Conservation (phyloP, 1,140 invertebrate species). For the Aphelenchoides besseyi region DNA sequence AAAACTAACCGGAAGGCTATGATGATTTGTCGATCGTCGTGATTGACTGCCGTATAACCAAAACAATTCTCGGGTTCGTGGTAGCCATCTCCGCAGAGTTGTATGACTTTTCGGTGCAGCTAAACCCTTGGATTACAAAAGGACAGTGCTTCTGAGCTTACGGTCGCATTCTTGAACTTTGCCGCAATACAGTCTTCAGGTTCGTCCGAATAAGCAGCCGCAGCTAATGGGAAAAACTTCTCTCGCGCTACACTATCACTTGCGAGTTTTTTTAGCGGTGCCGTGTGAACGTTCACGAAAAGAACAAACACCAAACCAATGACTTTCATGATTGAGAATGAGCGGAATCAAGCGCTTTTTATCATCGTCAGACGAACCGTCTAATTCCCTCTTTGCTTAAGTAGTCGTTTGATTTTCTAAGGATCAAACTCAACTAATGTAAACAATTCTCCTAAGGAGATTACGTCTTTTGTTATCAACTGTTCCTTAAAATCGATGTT, state of each 20-base stretch:
- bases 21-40: slow-evolving; percentile 34
- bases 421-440: neutral
- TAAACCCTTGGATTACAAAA: neutral
- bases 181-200: slow-evolving; percentile 32
- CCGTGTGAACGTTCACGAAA: neutral
- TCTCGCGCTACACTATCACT: neutral
- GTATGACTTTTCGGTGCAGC: slow-evolving; percentile 23
- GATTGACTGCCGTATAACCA: slow-evolving; percentile 39
- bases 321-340: neutral
- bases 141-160: neutral
- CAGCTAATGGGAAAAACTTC: slow-evolving; percentile 34
- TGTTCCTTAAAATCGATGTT: no score
- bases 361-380: neutral
- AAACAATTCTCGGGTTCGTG: slow-evolving; percentile 36
- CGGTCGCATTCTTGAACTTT: slow-evolving; percentile 5
- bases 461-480: no score
- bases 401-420: no score
- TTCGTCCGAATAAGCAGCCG: slow-evolving; percentile 39
- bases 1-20: slow-evolving; percentile 35
- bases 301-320: neutral
- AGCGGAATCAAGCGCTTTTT: neutral
- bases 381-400: no score
- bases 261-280: neutral
- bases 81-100: slow-evolving; percentile 29
- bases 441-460: no score